phyloP scores from a whole-genome alignment of 1,140 invertebrate species.

The Tenebrio molitor region DNA sequence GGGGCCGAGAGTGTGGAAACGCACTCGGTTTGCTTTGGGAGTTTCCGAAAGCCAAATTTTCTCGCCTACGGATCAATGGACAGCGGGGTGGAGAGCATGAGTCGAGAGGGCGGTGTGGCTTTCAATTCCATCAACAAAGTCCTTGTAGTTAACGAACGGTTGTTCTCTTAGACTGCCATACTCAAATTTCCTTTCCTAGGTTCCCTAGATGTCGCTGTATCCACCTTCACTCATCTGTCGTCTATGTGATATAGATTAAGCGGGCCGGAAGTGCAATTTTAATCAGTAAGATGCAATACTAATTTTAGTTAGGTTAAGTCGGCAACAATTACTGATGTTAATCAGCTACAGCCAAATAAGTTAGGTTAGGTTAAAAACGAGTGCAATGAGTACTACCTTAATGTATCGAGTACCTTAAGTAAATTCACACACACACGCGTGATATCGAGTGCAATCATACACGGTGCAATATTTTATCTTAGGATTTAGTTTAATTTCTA shows the following conservation, averaged over 20 bases:
- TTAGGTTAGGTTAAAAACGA: constrained; percentile 42
- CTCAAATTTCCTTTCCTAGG: too few relatives aligned
- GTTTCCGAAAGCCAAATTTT: constrained; percentile 68
- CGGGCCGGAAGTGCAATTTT: constrained; percentile 57
- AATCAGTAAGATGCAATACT: constrained; percentile 34
- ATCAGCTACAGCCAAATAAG: constrained; percentile 20
- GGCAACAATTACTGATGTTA: constrained; percentile 6
- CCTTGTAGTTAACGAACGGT: constrained; percentile 16
- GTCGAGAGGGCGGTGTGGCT: too few relatives aligned
- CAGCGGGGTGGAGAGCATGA: constrained; percentile 52
- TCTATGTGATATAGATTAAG: constrained; percentile 54
- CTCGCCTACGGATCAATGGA: constrained; percentile 43
- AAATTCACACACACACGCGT: constrained; percentile 4
- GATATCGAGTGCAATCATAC: constrained; percentile 13
- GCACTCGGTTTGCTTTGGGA: constrained; percentile 83
- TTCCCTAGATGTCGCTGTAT: too few relatives aligned
- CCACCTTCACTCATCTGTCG: constrained; percentile 3
- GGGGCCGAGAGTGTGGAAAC: constrained; percentile 87
- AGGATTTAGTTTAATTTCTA: constrained; percentile 9
- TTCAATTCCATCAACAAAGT: constrained; percentile 15
- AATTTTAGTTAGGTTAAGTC: constrained; percentile 8
- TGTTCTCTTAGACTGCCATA: constrained; percentile 15
- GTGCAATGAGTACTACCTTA: constrained; percentile 2
- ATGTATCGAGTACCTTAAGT: background rate
- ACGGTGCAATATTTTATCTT: constrained; percentile 24